Evolutionary conservation across 2,797 vertebrate species (phyloP).

Genomic region (Epinephelus coioides): DNA sequence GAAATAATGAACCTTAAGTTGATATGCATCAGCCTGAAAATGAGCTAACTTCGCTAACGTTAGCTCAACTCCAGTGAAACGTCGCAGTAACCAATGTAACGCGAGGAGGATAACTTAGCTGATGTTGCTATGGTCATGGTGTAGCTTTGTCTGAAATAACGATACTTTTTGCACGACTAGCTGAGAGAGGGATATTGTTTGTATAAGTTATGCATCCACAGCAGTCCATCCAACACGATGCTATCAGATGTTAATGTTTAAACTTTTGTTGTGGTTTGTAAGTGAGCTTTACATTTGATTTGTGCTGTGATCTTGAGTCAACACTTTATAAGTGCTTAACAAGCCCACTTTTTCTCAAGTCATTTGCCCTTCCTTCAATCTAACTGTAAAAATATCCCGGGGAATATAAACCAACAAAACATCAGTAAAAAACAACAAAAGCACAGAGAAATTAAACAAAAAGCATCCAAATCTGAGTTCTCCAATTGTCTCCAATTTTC

Average conservation of each 20-base stretch:
- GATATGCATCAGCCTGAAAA: neutral
- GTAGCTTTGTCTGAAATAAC: neutral
- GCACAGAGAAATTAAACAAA: no score
- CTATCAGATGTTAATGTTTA: no score
- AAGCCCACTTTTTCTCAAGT: no score
- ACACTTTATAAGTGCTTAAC: no score
- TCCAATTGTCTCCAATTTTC: no score
- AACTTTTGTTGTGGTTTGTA: no score
- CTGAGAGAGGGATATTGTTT: neutral
- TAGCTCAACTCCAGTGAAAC: neutral
- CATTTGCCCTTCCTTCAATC: no score
- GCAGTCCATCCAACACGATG: neutral
- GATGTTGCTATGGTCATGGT: neutral
- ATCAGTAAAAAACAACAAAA: neutral
- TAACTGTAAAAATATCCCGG: no score
- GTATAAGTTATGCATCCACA: neutral
- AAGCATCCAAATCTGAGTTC: neutral
- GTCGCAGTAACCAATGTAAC: neutral
- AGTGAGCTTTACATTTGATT: no score
- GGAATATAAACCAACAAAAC: no score
- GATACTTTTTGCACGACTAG: neutral
- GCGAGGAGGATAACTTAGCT: neutral
- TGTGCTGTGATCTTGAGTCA: no score
- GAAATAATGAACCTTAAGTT: neutral
- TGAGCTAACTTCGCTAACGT: neutral